Conservation (phyloP, 2,888 invertebrate species). For the Chrysomela aeneicollis region DNA sequence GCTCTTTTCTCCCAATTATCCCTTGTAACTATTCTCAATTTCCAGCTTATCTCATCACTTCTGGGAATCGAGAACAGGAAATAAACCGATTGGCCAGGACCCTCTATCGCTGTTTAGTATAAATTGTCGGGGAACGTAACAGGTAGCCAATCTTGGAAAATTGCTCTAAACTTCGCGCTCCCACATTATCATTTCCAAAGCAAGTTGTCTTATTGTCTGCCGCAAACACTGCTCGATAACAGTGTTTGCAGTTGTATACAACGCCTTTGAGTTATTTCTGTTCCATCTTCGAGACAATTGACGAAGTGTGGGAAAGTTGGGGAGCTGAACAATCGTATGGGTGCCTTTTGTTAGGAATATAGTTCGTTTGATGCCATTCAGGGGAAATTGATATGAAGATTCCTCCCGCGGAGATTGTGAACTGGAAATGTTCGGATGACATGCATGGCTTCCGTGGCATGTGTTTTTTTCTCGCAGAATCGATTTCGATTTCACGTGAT, state of each 20-base stretch:
- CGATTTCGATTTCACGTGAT: no score
- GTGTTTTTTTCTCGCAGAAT: not conserved
- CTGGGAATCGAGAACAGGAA: not conserved
- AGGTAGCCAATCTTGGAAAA: slow-evolving; percentile 4
- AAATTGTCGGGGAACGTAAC: not conserved
- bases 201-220: not conserved
- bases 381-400: not conserved
- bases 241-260: not conserved
- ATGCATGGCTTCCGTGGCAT: not conserved
- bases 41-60: no score
- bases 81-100: not conserved
- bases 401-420: not conserved
- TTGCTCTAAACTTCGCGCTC: not conserved
- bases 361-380: not conserved
- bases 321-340: not conserved
- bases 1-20: no score
- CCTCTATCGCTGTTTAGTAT: not conserved
- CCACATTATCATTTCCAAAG: not conserved
- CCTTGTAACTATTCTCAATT: no score
- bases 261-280: slow-evolving; percentile 1
- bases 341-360: not conserved
- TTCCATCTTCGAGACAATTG: not conserved
- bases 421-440: not conserved
- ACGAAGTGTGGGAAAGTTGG: not conserved
- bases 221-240: slow-evolving; percentile 1